Evolutionary conservation across 2,797 vertebrate species (phyloP).

Genomic region (Lutjanus campechanus): DNA sequence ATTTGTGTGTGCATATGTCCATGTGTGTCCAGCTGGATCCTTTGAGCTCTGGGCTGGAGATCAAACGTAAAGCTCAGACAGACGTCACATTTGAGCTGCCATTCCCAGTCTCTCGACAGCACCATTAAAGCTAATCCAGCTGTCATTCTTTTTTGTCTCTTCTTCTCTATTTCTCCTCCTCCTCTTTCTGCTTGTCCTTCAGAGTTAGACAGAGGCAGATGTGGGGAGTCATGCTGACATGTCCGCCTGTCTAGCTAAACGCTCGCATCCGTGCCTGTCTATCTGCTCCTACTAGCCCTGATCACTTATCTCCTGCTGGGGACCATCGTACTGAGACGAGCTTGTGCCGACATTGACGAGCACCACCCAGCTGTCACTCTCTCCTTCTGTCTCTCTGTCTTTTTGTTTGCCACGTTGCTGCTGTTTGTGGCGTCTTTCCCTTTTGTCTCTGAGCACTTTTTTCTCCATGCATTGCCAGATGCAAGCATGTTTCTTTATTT

Average conservation of each 20-base stretch:
- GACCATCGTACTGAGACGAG: conserved; percentile 54
- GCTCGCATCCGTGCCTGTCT: conserved; percentile 44
- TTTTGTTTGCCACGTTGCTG: conserved; percentile 32
- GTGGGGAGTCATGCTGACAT: conserved; percentile 49
- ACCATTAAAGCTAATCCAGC: conserved; percentile 20
- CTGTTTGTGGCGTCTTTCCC: conserved; percentile 24
- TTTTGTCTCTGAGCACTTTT: conserved; percentile 22
- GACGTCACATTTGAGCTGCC: conserved; percentile 11
- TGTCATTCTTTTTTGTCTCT: background rate
- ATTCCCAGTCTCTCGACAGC: conserved; percentile 26
- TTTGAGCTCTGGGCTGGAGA: conserved; percentile 29
- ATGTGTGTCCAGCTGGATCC: conserved; percentile 2
- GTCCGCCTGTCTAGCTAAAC: conserved; percentile 43
- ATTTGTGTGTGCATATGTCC: background rate
- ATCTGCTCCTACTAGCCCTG: conserved; percentile 42
- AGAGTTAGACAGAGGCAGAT: conserved; percentile 54
- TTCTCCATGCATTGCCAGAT: background rate
- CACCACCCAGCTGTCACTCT: conserved; percentile 64
- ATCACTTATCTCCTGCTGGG: conserved; percentile 67
- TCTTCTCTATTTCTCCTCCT: conserved; percentile 16
- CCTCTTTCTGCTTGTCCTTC: conserved; percentile 45
- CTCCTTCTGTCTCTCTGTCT: conserved; percentile 18
- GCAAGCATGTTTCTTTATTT: conserved; percentile 23
- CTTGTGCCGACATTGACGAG: conserved; percentile 60
- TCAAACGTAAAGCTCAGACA: conserved; percentile 6